A percentile compares a stretch with the other conserved stretches of the same genome.
phyloP scores from a whole-genome alignment of 2,888 invertebrate genomes.

The Nycteola revayana region DNA sequence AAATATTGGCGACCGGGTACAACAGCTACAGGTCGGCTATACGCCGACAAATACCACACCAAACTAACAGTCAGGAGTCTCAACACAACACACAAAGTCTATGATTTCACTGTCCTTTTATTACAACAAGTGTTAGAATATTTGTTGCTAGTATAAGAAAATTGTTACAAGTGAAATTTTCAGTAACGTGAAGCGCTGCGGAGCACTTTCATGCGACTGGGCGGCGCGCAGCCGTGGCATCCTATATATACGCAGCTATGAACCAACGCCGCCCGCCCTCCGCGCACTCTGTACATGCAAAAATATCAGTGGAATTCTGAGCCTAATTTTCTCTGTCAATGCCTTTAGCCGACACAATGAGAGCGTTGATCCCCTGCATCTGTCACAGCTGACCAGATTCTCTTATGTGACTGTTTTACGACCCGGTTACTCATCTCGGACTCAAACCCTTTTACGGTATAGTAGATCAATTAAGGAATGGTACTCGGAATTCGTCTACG shows the following conservation, averaged over 20 bases:
- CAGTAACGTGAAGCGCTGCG: constrained; percentile 41
- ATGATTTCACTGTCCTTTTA: constrained; percentile 43
- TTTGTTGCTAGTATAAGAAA: background rate
- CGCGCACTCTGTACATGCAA: constrained; percentile 64
- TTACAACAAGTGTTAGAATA: constrained; percentile 4
- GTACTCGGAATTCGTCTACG: too few species aligned
- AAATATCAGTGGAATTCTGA: constrained; percentile 76
- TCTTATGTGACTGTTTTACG: constrained; percentile 44
- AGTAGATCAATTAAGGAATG: too few species aligned
- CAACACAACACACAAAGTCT: constrained; percentile 47
- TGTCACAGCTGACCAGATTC: constrained; percentile 65
- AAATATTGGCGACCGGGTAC: constrained; percentile 30
- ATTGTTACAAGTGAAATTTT: constrained; percentile 9
- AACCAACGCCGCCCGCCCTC: constrained; percentile 62
- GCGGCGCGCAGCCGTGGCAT: constrained; percentile 57
- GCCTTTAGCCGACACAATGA: constrained; percentile 71
- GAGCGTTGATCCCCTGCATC: constrained; percentile 76
- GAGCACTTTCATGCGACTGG: constrained; percentile 62
- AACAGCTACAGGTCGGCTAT: constrained; percentile 30
- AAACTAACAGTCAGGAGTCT: constrained; percentile 32
- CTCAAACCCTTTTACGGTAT: background rate
- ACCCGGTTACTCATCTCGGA: constrained; percentile 41
- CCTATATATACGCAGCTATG: constrained; percentile 67
- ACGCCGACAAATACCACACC: constrained; percentile 35
- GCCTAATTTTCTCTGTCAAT: constrained; percentile 77